Evolutionary conservation across 2,888 invertebrate genomes (phyloP), one percentile per base, ranked within the genome.

Genomic region (Lamellibrachia columna): DNA sequence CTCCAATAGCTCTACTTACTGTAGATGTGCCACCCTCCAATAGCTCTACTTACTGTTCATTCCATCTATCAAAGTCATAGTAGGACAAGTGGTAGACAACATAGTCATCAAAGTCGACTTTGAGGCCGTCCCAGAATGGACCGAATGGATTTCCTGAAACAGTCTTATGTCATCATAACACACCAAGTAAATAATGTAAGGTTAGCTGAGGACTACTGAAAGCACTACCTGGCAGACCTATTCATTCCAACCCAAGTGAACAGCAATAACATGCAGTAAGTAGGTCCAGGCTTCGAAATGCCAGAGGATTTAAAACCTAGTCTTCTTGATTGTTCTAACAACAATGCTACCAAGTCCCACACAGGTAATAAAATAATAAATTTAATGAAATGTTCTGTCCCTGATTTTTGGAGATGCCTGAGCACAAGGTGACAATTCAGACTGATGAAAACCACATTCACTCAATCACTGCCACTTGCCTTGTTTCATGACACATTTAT

Each of bases 101-200:
- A 91, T 94, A 94, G 22, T 93, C 93, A 92, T 95, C 95, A 95
- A 96, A 96, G 92, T 96, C 95, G 11, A 96, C 95, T 91, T 94
- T 94, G 7, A 96, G 94, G 8, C 95, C 96, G 95, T 96, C 95
- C 96, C 96, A 96, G 93, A 96, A 96, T 60, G 95, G 95, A 3
- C 95, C 95, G 94, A 96, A 96, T 52, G 96, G 96, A 94, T 95
- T 95, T 11, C 96, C 96, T 95, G 92, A 6, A 93, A 53, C n/a
- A 92, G 2, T 91, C 4, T n/a, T 22, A 75, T 75, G 75, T 15
- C 22, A 22, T n/a, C 75, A 91, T 28, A 22, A 28, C 22, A 91
- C 40, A 52, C 40, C 91, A 91, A 7, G 11, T 75, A 22, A 75
- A 75, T 22, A 75, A 75, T 22, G n/a, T 11, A 75, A 75, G n/a